Conservation (phyloP, 2,113 vertebrate species). For the Sminthopsis crassicaudata region DNA sequence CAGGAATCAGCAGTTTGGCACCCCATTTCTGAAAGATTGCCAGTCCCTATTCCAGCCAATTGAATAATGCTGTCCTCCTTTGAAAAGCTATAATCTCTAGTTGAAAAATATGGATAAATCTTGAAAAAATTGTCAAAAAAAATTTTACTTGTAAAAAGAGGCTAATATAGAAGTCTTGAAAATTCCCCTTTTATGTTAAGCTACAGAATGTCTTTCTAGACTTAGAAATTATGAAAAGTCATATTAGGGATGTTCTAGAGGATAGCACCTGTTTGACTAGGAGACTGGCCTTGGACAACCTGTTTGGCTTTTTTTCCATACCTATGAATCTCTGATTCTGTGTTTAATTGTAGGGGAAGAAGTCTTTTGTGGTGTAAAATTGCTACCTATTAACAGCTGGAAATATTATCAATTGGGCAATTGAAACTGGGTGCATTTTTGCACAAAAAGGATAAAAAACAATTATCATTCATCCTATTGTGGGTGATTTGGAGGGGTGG, state of each 20-base stretch:
- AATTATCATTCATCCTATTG: neutral
- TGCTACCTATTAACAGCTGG: neutral
- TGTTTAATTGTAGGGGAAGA: neutral
- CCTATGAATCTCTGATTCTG: neutral
- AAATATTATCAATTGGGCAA: neutral
- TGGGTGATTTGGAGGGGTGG: neutral
- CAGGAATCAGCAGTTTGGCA: slow-evolving; percentile 4
- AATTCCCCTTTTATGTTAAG: neutral
- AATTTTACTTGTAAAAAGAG: neutral
- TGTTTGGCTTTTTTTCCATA: too few relatives aligned
- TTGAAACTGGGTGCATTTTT: neutral
- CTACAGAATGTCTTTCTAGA: neutral
- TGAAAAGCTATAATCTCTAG: neutral
- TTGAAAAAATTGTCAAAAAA: neutral
- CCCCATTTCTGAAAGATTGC: neutral
- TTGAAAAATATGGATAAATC: neutral
- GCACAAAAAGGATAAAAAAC: neutral
- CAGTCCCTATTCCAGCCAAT: neutral
- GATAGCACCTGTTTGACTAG: neutral
- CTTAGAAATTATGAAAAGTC: neutral
- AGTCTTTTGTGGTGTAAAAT: neutral
- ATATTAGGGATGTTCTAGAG: neutral
- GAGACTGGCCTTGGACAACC: neutral
- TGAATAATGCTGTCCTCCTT: neutral
- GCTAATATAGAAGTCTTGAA: neutral